Percentiles rank a stretch among this genome's conserved stretches.
Conservation (phyloP, 2,113 vertebrate species). For the Elachura formosa region DNA sequence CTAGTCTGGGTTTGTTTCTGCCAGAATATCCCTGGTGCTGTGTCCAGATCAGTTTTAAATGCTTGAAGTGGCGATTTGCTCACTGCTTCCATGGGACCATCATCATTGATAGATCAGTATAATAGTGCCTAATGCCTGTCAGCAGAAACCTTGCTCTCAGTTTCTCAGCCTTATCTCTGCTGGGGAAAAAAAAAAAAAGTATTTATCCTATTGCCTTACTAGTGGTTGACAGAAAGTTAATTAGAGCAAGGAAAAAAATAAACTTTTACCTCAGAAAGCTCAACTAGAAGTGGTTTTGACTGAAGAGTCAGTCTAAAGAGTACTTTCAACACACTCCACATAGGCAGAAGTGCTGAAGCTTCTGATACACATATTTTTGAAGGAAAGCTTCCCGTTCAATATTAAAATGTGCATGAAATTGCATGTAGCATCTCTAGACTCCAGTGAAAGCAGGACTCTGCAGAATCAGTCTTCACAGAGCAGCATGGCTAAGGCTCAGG, state of each 20-base stretch:
- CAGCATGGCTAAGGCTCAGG: background rate
- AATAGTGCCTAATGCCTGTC: slow-evolving; percentile 15
- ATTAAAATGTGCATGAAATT: slow-evolving; percentile 31
- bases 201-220: slow-evolving; percentile 17
- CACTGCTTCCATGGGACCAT: background rate
- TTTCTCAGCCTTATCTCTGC: slow-evolving; percentile 13
- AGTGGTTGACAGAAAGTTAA: slow-evolving; percentile 38
- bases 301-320: background rate
- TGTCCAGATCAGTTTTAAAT: background rate
- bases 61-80: background rate
- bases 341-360: background rate
- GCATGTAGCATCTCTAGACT: background rate
- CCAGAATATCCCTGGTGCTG: background rate
- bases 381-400: background rate
- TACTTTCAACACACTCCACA: background rate
- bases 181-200: background rate
- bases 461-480: background rate
- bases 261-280: background rate
- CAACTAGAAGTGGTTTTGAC: background rate
- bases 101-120: slow-evolving; percentile 21
- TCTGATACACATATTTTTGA: background rate
- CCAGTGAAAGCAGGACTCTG: background rate
- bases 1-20: background rate
- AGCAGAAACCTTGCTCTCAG: slow-evolving; percentile 13
- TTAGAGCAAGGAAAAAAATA: background rate